These are phyloP conservation scores for Eupithecia insigniata DNA, from an alignment of 2,888 invertebrate species.

Conservation along the genomic window DNA sequence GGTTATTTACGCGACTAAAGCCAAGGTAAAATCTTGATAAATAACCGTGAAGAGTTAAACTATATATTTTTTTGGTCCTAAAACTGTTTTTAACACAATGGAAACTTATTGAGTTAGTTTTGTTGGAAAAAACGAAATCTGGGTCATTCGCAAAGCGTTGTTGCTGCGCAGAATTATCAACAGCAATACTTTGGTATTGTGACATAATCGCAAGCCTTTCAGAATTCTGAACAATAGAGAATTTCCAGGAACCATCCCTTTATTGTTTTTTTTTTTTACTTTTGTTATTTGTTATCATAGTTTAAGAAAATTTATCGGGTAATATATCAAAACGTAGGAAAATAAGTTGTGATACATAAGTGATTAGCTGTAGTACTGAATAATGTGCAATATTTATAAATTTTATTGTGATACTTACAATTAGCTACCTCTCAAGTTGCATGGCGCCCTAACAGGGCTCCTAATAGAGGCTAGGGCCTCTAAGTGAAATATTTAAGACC, in stretches of 20 bases:
- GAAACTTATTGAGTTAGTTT: background rate
- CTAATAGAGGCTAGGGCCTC: too few relatives aligned
- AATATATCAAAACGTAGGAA: background rate
- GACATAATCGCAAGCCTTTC: background rate
- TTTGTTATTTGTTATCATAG: background rate
- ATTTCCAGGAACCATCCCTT: background rate
- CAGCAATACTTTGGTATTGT: background rate
- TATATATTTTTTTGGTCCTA: too few relatives aligned
- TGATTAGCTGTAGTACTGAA: too few relatives aligned
- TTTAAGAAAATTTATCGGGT: background rate
- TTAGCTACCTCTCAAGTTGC: too few relatives aligned
- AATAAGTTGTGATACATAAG: too few relatives aligned
- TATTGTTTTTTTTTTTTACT: background rate
- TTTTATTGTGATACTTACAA: too few relatives aligned
- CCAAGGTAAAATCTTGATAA: background rate
- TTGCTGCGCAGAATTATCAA: background rate
- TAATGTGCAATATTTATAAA: too few relatives aligned
- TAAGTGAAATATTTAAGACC: too few relatives aligned
- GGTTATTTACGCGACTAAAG: too few relatives aligned
- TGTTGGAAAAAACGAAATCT: background rate
- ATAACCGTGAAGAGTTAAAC: background rate
- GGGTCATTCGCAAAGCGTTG: background rate
- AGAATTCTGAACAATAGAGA: background rate
- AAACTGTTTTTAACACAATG: background rate
- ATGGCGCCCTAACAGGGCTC: too few relatives aligned